phyloP scores from a whole-genome alignment of 1,140 invertebrate genomes.

The Teleogryllus occipitalis region DNA sequence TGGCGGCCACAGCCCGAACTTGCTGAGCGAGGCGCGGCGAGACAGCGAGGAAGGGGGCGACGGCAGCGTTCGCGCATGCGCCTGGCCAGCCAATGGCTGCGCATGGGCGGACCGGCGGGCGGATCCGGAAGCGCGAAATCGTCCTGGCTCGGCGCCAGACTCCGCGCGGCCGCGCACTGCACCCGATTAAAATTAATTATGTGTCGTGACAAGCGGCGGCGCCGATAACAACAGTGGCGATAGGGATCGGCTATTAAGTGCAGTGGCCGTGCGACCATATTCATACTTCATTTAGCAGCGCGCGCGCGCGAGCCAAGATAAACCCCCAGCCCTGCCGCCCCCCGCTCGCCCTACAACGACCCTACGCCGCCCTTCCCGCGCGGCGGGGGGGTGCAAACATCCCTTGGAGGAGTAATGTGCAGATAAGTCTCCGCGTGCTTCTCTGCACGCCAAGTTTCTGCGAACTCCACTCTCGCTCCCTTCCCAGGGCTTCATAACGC shows the following conservation, averaged over 20 bases:
- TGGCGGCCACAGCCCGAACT: background rate
- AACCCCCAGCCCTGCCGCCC: background rate
- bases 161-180: background rate
- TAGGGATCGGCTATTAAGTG: constrained; percentile 16
- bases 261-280: constrained; percentile 14
- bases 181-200: constrained; percentile 21
- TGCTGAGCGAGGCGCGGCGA: too few species aligned
- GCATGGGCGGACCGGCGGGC: too few species aligned
- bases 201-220: constrained; percentile 16
- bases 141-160: constrained; percentile 13
- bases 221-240: constrained; percentile 17
- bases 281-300: constrained; percentile 19
- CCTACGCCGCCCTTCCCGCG: too few species aligned
- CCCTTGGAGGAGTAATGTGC: background rate
- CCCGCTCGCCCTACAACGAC: background rate
- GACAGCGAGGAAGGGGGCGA: too few species aligned
- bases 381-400: background rate
- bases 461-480: background rate
- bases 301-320: constrained; percentile 8
- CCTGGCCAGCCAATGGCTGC: background rate
- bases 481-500: background rate
- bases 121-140: constrained; percentile 9
- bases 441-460: background rate
- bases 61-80: background rate
- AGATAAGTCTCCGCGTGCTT: background rate